Evolutionary conservation across 53 echinoderm and acorn worm species (phyloP).

Genomic region (Antedon mediterranea): DNA sequence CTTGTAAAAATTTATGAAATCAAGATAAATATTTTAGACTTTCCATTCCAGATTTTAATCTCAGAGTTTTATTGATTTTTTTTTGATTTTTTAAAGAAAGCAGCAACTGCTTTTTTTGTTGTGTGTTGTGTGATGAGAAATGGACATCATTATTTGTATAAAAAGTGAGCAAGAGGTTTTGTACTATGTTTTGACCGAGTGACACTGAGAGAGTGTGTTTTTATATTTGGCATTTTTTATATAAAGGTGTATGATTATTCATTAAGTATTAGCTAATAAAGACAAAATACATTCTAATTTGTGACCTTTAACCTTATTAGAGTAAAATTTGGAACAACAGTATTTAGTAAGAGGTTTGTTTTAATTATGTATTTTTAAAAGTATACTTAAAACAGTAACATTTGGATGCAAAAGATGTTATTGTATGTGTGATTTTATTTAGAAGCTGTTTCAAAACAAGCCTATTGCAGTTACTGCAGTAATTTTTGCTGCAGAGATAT

Average conservation of each 20-base stretch:
- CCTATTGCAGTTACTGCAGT: too few relatives aligned
- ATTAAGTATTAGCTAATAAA: not conserved
- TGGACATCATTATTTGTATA: not conserved
- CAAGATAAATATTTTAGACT: not conserved
- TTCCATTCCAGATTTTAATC: not conserved
- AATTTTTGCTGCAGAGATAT: too few relatives aligned
- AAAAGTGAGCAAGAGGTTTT: not conserved
- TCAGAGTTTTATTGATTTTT: not conserved
- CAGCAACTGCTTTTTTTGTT: not conserved
- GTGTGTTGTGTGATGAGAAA: not conserved
- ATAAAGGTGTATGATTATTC: not conserved
- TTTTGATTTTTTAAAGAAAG: not conserved
- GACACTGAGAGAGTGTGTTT: not conserved
- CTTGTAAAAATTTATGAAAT: not conserved
- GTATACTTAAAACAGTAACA: too few relatives aligned
- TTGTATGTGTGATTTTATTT: too few relatives aligned
- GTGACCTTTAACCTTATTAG: not conserved
- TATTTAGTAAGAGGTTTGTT: too few relatives aligned
- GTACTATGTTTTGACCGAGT: not conserved
- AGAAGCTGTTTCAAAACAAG: too few relatives aligned
- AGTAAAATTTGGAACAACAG: too few relatives aligned
- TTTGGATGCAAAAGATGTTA: too few relatives aligned
- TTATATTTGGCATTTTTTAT: not conserved
- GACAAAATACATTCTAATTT: not conserved
- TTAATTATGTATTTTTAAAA: too few relatives aligned